phyloP scores from a whole-genome alignment of 2,113 vertebrate genomes.

The Leptobrachium leishanense region DNA sequence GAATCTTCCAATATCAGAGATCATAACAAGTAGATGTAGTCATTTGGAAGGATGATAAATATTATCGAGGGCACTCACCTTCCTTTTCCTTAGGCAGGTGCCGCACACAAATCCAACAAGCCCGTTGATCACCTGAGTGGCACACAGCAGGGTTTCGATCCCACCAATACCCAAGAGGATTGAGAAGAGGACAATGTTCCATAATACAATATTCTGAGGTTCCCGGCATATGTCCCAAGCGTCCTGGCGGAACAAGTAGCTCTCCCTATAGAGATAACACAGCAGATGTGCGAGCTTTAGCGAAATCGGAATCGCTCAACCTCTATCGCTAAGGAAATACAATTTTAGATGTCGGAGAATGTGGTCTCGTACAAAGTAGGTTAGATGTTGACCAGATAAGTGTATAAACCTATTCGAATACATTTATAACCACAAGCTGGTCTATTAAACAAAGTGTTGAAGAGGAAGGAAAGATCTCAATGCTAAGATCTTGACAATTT shows the following conservation, averaged over 20 bases:
- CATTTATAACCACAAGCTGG: too few species aligned
- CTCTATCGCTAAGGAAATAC: too few species aligned
- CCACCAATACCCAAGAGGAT: constrained; percentile 66
- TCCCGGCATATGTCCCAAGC: constrained; percentile 64
- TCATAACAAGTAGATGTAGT: too few species aligned
- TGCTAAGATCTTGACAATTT: too few species aligned
- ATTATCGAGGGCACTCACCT: constrained; percentile 45
- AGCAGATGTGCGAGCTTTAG: too few species aligned
- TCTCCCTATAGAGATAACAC: constrained; percentile 53
- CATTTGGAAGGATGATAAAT: too few species aligned
- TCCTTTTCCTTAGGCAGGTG: constrained; percentile 65
- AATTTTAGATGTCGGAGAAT: neutral
- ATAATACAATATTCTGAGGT: constrained; percentile 71
- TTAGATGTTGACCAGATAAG: neutral
- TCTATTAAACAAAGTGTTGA: too few species aligned
- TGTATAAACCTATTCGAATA: too few species aligned
- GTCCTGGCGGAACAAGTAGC: constrained; percentile 73
- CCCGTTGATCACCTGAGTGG: constrained; percentile 74
- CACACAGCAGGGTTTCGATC: constrained; percentile 74
- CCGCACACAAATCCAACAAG: constrained; percentile 76
- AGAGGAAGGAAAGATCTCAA: too few species aligned
- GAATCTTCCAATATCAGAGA: too few species aligned
- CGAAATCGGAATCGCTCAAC: too few species aligned
- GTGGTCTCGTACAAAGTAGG: neutral
- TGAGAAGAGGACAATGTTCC: constrained; percentile 77